Evolutionary conservation across 2,797 vertebrate genomes (phyloP).

Genomic region (Hirundo rustica): DNA sequence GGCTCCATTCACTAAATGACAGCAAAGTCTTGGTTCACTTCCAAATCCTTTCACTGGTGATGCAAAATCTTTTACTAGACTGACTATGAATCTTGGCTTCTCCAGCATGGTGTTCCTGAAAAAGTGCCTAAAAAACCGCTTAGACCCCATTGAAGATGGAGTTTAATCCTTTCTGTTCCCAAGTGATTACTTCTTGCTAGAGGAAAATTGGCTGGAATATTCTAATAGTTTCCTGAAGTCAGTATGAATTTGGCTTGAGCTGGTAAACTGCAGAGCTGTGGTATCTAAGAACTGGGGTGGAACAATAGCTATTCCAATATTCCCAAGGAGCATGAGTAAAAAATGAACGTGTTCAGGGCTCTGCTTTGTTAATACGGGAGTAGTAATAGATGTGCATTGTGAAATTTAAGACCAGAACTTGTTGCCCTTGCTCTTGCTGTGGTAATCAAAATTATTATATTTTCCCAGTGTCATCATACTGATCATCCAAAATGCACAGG

Average conservation of each 20-base stretch:
- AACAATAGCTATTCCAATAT: conserved; percentile 22
- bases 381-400: conserved; percentile 35
- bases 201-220: neutral
- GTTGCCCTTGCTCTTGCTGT: conserved; percentile 37
- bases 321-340: conserved; percentile 7
- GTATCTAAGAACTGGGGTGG: neutral
- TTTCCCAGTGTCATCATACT: conserved; percentile 49
- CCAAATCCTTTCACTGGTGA: neutral
- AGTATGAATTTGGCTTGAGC: conserved; percentile 6
- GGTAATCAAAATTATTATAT: conserved; percentile 55
- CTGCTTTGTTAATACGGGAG: conserved; percentile 52
- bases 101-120: neutral
- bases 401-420: conserved; percentile 45
- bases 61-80: neutral
- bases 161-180: neutral
- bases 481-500: conserved; percentile 25
- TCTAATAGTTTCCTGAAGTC: conserved; percentile 47
- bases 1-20: neutral
- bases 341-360: conserved; percentile 40
- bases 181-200: neutral
- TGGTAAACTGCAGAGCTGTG: neutral
- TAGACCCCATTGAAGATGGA: neutral
- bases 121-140: neutral
- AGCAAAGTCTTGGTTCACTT: neutral
- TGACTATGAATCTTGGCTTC: neutral